Conservation (phyloP, 1,140 invertebrate genomes). For the Nasonia giraulti region DNA sequence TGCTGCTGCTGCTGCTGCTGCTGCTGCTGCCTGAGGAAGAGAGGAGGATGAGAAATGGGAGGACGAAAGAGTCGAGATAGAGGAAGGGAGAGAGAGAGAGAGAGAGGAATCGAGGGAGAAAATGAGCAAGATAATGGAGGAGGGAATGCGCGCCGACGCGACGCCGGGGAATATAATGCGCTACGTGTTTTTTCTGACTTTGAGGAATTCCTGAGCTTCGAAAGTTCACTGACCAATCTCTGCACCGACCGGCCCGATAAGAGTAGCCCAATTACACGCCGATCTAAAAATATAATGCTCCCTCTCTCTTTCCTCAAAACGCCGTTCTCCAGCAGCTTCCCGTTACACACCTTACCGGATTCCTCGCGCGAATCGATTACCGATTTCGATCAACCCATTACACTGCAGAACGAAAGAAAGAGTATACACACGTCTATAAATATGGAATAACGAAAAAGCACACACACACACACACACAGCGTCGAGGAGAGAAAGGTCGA, state of each 20-base stretch:
- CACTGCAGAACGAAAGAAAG: conserved; percentile 29
- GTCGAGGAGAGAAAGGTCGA: conserved; percentile 6
- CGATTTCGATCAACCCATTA: too few species aligned
- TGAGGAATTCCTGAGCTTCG: too few species aligned
- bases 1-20: too few species aligned
- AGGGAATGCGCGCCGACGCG: conserved; percentile 34
- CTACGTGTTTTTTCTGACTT: too few species aligned
- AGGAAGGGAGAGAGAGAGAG: conserved; percentile 25
- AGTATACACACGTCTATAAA: neutral
- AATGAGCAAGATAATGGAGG: conserved; percentile 58
- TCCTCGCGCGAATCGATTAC: too few species aligned
- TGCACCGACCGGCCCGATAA: too few species aligned
- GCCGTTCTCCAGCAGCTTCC: too few species aligned
- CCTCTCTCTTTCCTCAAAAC: too few species aligned
- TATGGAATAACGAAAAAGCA: neutral
- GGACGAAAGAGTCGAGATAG: conserved; percentile 53
- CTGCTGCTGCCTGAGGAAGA: conserved; percentile 38
- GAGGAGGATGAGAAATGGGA: conserved; percentile 24
- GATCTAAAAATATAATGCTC: too few species aligned
- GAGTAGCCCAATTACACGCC: too few species aligned
- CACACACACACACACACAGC: neutral
- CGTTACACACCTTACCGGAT: too few species aligned
- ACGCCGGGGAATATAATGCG: neutral
- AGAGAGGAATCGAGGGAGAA: conserved; percentile 50
- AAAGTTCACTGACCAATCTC: too few species aligned